Evolutionary conservation across 30 jellyfish, hydroid and myxozoan species (phyloP).

Genomic region (Turritopsis rubra): DNA sequence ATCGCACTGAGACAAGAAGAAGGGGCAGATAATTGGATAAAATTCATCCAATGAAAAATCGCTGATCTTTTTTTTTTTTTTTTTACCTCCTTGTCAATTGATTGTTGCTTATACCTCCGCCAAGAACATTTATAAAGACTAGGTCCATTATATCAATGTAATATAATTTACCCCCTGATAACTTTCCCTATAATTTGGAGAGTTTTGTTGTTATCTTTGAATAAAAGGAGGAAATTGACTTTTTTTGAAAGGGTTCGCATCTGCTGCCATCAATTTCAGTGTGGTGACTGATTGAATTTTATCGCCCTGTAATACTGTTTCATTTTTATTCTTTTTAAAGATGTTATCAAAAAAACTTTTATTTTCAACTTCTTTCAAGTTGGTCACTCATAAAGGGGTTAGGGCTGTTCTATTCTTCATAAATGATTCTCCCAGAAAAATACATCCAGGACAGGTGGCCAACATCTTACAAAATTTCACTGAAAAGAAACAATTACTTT

Average conservation of each 20-base stretch:
- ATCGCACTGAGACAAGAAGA: background rate
- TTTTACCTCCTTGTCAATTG: background rate
- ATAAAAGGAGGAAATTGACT: background rate
- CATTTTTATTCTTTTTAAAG: background rate
- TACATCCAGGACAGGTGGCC: background rate
- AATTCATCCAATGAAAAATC: background rate
- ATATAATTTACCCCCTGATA: background rate
- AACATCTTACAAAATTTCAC: background rate
- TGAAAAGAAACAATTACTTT: background rate
- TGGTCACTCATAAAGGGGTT: background rate
- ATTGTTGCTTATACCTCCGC: no score
- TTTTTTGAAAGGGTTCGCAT: background rate
- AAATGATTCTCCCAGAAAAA: background rate
- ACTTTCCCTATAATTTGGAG: background rate
- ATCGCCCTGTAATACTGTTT: background rate
- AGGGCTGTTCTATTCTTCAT: background rate
- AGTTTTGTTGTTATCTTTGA: background rate
- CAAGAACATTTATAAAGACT: background rate
- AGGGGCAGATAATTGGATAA: background rate
- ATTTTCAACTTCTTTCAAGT: background rate
- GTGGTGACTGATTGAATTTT: background rate
- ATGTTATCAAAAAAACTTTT: background rate
- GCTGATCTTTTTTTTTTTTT: background rate
- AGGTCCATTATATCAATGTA: no score
- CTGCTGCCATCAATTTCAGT: background rate